Percentiles rank a stretch among this genome's conserved stretches.
These are phyloP conservation scores for Dipodomys stephensi DNA, from an alignment of 2,113 vertebrate genomes.

Conservation along the genomic window DNA sequence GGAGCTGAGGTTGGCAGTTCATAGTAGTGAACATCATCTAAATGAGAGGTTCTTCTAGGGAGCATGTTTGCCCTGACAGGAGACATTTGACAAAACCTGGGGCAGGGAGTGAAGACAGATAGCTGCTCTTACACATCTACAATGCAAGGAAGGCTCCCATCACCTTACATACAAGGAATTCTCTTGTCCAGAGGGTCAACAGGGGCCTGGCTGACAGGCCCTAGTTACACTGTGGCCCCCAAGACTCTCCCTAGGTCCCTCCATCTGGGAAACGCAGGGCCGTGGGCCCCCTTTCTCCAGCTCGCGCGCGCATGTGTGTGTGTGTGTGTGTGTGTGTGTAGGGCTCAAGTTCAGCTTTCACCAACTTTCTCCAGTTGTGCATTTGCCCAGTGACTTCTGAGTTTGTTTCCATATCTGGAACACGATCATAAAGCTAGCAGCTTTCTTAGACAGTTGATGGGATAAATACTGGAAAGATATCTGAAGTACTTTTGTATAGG, in stretches of 20 bases:
- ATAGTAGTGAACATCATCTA: not conserved
- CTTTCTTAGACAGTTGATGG: not conserved
- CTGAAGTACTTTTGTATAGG: no score
- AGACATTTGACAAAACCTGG: not conserved
- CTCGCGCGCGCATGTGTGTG: no score
- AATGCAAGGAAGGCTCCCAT: accelerated
- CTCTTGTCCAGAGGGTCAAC: not conserved
- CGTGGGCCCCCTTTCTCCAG: not conserved
- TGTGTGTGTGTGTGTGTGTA: no score
- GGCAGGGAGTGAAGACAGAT: not conserved
- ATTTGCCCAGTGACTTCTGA: not conserved
- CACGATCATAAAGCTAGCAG: not conserved
- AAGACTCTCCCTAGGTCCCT: not conserved
- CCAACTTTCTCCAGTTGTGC: not conserved
- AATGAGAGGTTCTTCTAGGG: not conserved
- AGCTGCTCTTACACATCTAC: not conserved
- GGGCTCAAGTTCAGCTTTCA: not conserved
- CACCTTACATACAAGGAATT: not conserved
- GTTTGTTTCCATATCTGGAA: not conserved
- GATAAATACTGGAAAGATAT: not conserved
- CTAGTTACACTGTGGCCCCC: no score
- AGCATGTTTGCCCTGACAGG: not conserved
- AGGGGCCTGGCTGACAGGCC: not conserved
- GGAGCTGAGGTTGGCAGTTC: not conserved
- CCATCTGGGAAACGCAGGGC: no score